phyloP scores from a whole-genome alignment of 2,113 vertebrate genomes.

The Indri indri region DNA sequence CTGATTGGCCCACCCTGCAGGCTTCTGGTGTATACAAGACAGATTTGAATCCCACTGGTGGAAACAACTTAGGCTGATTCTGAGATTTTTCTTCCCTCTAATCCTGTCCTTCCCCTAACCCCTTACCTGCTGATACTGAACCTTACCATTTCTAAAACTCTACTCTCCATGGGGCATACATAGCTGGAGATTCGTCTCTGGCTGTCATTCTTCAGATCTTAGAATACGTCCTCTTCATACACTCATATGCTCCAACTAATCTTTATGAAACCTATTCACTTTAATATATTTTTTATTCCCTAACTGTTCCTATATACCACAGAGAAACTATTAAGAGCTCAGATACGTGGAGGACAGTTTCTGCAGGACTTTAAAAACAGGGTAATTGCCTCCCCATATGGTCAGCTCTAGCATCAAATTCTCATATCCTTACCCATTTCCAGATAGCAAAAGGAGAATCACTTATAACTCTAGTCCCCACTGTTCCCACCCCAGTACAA shows the following conservation, averaged over 20 bases:
- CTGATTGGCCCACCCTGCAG: neutral
- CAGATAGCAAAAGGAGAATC: conserved; percentile 17
- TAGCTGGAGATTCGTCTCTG: neutral
- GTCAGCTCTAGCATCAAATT: neutral
- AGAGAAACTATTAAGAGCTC: neutral
- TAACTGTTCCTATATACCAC: neutral
- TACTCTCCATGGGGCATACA: neutral
- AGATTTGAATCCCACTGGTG: neutral
- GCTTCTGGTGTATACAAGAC: neutral
- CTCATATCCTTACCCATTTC: conserved; percentile 16
- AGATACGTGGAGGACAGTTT: neutral
- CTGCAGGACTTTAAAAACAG: neutral
- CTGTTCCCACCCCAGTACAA: neutral
- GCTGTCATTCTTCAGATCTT: neutral
- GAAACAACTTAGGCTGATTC: neutral
- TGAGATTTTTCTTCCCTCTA: neutral
- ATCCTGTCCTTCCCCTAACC: neutral
- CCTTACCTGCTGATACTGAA: neutral
- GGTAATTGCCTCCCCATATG: neutral
- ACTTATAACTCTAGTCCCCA: neutral
- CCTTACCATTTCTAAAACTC: neutral
- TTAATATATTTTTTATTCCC: neutral
- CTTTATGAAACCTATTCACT: conserved; percentile 13
- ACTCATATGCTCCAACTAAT: neutral
- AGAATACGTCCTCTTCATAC: neutral